Base-by-base conservation (phyloP, 1,140 invertebrate species). In the Lepeophtheirus salmonis region DNA sequence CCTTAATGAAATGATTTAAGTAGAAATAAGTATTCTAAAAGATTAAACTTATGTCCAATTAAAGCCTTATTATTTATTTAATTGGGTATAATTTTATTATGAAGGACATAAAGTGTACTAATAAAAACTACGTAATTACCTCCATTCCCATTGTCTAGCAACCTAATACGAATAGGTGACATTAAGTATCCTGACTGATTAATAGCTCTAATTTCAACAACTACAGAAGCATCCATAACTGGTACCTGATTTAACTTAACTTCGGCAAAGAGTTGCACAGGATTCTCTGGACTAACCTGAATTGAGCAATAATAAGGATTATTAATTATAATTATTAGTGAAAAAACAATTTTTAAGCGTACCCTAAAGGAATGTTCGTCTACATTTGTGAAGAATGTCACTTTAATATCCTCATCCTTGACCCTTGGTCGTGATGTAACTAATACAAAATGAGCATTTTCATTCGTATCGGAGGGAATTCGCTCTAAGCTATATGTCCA, bases 381-480 rank as follows among this genome's bases (percentile, higher is more conserved):
- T n/a, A 54, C 21, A 24, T 54, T 54, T n/a, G 52, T 54, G 16
- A 3, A 54, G 52, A 54, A 60, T 20, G 16, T 60, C 3, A 60
- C 23, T n/a, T 60, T 49, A n/a, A 60, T 60, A 20, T 51, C 30
- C 24, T 60, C 57, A n/a, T 21, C 18, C 2, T n/a, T 21, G 17
- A 18, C 21, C 18, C 57, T 60, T 21, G 57, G 49, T 14, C 30
- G 48, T 51, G 57, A 60, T 1, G 30, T 20, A 50, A 60, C 57
- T 49, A n/a, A 12, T 20, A 60, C 57, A 50, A 60, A 20, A n/a
- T 60, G 57, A 50, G 41, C n/a, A 51, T 60, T 60, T 14, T n/a
- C 30, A 14, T 41, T 16, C 2, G 16, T 18, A 6, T 16, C 21
- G 3, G 30, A 53, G 16, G 57, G 57, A 20, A 60, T 18, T 21